A percentile compares a stretch with the other conserved stretches of the same genome.
Evolutionary conservation across 2,113 vertebrate species (phyloP).

Genomic region (Indicator maculatus): DNA sequence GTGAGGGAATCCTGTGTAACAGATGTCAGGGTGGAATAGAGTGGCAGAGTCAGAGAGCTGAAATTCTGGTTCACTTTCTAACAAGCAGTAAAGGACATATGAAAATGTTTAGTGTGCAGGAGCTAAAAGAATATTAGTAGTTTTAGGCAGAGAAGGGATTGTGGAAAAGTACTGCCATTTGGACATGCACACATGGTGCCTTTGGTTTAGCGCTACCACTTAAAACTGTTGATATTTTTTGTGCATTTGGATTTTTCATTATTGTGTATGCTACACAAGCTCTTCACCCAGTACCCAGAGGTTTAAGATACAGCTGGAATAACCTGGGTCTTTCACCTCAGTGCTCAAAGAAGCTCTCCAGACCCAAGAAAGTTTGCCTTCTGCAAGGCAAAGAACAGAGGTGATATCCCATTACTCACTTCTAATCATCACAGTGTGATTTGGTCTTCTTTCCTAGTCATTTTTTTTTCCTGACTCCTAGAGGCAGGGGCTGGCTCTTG

Average conservation of each 20-base stretch:
- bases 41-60: neutral
- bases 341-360: neutral
- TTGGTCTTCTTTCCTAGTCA: neutral
- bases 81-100: neutral
- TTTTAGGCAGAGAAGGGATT: neutral
- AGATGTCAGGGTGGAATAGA: neutral
- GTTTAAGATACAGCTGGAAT: neutral
- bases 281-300: neutral
- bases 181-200: fast-evolving
- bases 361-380: neutral
- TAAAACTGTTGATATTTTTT: neutral
- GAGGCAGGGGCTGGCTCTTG: neutral
- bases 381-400: fast-evolving
- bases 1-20: neutral
- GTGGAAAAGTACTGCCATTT: fast-evolving
- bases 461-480: neutral
- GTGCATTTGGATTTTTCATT: neutral
- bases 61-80: neutral
- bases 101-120: neutral
- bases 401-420: neutral
- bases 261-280: fast-evolving
- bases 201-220: neutral
- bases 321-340: neutral
- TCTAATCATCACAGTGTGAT: neutral
- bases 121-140: neutral